Base-by-base conservation (phyloP, 2,113 vertebrate species). In the Geococcyx californianus region DNA sequence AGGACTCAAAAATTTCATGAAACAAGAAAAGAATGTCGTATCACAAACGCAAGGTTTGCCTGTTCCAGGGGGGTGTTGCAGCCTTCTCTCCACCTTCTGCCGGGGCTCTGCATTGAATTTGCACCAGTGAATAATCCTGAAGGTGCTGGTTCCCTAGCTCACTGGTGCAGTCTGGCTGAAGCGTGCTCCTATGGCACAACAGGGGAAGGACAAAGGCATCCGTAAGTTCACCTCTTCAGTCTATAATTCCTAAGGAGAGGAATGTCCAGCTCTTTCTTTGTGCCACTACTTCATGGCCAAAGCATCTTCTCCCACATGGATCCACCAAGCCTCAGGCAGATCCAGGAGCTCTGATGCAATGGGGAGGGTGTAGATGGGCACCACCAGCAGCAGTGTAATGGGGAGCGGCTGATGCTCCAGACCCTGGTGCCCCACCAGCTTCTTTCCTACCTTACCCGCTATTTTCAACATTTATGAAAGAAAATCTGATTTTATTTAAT, bases 331-430 rank as follows among this genome's bases (percentile, higher is more conserved):
- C 19, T 16, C 21, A 9, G n/a, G 38, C 10, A 5, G 13, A 14
- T 24, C 25, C 4, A 0, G 7, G 17, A 10, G 10, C n/a, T 16
- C 13, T 26, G 26, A 3, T 7, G 42, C 0, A 1, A 1, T 17
- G 40, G 36, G 20, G 10, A 9, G 17, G 75, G 5, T 26, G 2
- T 40, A n/a, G 62, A 24, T 42, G 49, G n/a, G 44, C 66, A 55
- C 47, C 2, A 0, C 7, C 1, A 62, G 64, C 59, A 21, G 12
- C 10, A 13, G 9, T 2, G 4, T 23, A 11, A 59, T 3, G 23
- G 11, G 56, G 2, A n/a, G 5, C 79, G 56, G 45, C 76, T 54
- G 54, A 23, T 31, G 11, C 16, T 70, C 42, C 12, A 1, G 34
- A 18, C 21, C 52, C 11, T 33, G 47, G 3, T 36, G 62, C 1